Conservation (phyloP, 2,888 invertebrate genomes). For the Rhyacophila evoluta region DNA sequence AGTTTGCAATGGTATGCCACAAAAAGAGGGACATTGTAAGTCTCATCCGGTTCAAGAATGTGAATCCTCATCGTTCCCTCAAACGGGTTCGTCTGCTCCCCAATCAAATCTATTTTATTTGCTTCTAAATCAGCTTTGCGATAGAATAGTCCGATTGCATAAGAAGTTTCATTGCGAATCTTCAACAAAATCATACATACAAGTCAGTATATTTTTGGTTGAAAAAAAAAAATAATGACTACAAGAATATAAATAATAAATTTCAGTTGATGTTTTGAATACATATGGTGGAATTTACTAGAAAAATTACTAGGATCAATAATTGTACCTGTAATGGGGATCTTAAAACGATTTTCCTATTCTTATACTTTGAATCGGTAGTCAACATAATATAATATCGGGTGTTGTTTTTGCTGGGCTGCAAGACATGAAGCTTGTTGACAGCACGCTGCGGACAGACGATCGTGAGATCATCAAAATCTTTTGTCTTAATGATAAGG, state of each 20-base stretch:
- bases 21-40: constrained; percentile 81
- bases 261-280: too few species aligned
- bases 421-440: constrained; percentile 75
- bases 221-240: too few species aligned
- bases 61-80: constrained; percentile 79
- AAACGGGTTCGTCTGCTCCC: constrained; percentile 80
- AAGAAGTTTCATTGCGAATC: constrained; percentile 83
- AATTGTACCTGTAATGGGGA: constrained; percentile 80
- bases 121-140: constrained; percentile 78
- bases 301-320: too few species aligned
- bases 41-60: constrained; percentile 80
- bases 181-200: constrained; percentile 58
- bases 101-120: constrained; percentile 73
- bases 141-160: constrained; percentile 80
- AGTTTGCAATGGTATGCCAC: constrained; percentile 86
- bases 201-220: neutral
- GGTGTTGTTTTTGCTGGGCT: constrained; percentile 71
- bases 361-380: constrained; percentile 71
- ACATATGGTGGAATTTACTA: too few species aligned
- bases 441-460: constrained; percentile 75
- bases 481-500: constrained; percentile 74
- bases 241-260: too few species aligned
- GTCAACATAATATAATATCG: constrained; percentile 80
- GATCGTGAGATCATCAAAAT: constrained; percentile 74
- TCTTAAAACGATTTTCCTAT: constrained; percentile 74